Evolutionary conservation across 2,113 vertebrate species (phyloP), one percentile per base, ranked within the genome.

Genomic region (Nanorana parkeri): DNA sequence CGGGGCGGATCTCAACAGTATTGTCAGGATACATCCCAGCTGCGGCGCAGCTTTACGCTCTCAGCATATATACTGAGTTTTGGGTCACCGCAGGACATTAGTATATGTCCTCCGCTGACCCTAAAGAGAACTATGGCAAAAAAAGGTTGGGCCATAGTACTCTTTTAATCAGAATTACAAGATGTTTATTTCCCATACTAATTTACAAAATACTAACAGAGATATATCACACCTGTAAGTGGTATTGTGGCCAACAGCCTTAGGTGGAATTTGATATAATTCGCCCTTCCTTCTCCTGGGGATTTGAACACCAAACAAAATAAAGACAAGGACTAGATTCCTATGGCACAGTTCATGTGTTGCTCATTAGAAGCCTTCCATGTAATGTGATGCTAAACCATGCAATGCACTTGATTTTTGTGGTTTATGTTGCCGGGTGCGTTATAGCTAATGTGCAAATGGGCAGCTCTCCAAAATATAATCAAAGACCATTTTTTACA

Each of bases 81-180:
- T n/a, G n/a, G n/a, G n/a, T n/a, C n/a, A n/a, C n/a, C n/a, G n/a
- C n/a, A n/a, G n/a, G n/a, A n/a, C n/a, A n/a, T n/a, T n/a, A n/a
- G n/a, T n/a, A n/a, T n/a, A n/a, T n/a, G n/a, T n/a, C n/a, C n/a
- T n/a, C n/a, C n/a, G n/a, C n/a, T n/a, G n/a, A n/a, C n/a, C n/a
- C n/a, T n/a, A n/a, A n/a, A n/a, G n/a, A n/a, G n/a, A n/a, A n/a
- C n/a, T n/a, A n/a, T n/a, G n/a, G n/a, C n/a, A n/a, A n/a, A n/a
- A n/a, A n/a, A n/a, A n/a, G n/a, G n/a, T n/a, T n/a, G n/a, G n/a
- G n/a, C n/a, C n/a, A n/a, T n/a, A n/a, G n/a, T n/a, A n/a, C n/a
- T n/a, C n/a, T n/a, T n/a, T 61, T 87, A 91, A 91, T 88, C 83
- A 79, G 17, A 79, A 84, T 83, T 86, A 84, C 74, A 65, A 60